Conservation (phyloP, 2,888 invertebrate species). For the Ophion costatus region DNA sequence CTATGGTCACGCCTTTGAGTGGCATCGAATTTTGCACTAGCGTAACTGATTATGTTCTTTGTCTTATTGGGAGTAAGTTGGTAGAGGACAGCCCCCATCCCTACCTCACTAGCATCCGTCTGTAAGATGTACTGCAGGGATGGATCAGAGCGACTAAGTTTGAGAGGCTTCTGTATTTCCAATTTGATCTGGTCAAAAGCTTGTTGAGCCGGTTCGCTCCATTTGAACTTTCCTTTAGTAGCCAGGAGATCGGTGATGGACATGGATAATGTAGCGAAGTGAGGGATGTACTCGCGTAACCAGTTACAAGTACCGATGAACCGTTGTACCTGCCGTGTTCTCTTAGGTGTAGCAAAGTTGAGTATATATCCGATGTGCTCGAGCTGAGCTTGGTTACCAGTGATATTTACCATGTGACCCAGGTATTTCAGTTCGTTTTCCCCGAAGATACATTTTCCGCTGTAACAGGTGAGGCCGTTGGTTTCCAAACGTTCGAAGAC, state of each 20-base stretch:
- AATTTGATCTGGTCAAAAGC: not conserved
- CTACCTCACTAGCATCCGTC: conserved; percentile 5
- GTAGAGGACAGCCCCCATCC: conserved; percentile 22
- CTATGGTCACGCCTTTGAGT: conserved; percentile 53
- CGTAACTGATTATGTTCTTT: conserved; percentile 55
- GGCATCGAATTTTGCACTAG: conserved; percentile 64
- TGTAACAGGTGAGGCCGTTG: conserved; percentile 22
- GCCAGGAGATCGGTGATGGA: not conserved
- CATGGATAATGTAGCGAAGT: not conserved
- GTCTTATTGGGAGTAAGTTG: not conserved
- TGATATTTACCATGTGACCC: not conserved
- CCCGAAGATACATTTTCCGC: not conserved
- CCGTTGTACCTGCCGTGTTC: not conserved
- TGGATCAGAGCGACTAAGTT: not conserved
- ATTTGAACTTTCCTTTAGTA: not conserved
- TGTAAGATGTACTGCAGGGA: not conserved
- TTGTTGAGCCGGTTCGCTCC: not conserved
- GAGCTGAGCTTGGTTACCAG: conserved; percentile 38
- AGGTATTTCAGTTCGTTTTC: not conserved
- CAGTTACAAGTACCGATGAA: not conserved
- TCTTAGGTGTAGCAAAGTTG: not conserved
- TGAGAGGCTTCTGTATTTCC: not conserved
- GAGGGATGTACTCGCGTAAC: conserved; percentile 13
- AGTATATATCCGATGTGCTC: not conserved
- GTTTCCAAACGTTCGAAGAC: conserved; percentile 7